A percentile compares a stretch with the other conserved stretches of the same genome.
Conservation (phyloP, 2,888 invertebrate species). For the Melolontha melolontha region DNA sequence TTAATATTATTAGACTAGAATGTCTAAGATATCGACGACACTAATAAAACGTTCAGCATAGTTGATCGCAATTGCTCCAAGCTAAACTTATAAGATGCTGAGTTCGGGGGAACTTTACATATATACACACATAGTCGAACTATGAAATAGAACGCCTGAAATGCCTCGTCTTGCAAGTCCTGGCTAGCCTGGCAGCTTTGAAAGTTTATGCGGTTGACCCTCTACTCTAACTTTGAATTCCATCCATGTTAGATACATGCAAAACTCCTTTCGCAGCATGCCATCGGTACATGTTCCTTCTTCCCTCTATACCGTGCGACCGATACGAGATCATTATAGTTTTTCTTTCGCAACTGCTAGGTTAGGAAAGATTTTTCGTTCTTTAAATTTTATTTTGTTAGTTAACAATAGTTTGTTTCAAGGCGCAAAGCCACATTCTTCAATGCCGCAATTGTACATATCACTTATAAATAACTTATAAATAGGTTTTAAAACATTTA, state of each 20-base stretch:
- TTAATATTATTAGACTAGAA: constrained; percentile 52
- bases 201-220: constrained; percentile 67
- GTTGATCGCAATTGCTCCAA: constrained; percentile 60
- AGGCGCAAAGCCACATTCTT: no score
- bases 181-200: constrained; percentile 62
- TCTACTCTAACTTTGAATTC: constrained; percentile 63
- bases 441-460: no score
- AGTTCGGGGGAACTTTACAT: constrained; percentile 58
- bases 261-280: constrained; percentile 59
- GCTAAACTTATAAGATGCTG: constrained; percentile 61
- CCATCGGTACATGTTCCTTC: constrained; percentile 42
- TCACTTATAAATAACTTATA: no score
- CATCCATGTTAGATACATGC: constrained; percentile 57
- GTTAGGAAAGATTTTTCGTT: no score
- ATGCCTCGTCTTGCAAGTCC: constrained; percentile 62
- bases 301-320: neutral
- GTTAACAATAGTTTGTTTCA: no score
- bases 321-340: neutral
- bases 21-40: constrained; percentile 56
- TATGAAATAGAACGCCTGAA: constrained; percentile 52
- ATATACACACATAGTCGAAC: constrained; percentile 41
- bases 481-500: no score
- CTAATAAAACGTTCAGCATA: constrained; percentile 65
- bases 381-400: no score
- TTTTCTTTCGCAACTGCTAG: no score